Percentiles rank a stretch among this genome's conserved stretches.
Conservation (phyloP, 2,797 vertebrate species). For the Echiichthys vipera region DNA sequence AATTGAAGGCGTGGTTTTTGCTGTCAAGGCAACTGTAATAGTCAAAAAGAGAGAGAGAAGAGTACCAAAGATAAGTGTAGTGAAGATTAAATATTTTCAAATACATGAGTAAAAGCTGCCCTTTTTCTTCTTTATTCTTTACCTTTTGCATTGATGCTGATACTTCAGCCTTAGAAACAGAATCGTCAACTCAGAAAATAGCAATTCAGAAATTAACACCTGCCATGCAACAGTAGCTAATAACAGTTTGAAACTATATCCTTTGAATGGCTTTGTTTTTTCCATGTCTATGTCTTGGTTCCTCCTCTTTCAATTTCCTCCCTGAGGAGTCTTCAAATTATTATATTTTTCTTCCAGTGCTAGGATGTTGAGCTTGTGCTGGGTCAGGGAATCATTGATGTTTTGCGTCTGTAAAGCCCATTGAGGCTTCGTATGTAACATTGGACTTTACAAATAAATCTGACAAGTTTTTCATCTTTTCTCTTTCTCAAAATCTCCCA, state of each 20-base stretch:
- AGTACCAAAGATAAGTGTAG: neutral
- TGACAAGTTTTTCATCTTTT: conserved; percentile 29
- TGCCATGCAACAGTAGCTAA: neutral
- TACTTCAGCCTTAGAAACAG: neutral
- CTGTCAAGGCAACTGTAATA: neutral
- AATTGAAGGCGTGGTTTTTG: too few species aligned
- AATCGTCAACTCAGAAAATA: neutral
- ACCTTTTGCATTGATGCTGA: neutral
- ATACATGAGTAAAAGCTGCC: neutral
- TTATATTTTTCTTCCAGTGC: neutral
- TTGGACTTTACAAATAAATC: conserved; percentile 19
- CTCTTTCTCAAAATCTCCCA: conserved; percentile 10
- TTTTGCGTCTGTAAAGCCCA: neutral
- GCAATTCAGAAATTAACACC: neutral
- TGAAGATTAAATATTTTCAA: neutral
- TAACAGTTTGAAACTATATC: neutral
- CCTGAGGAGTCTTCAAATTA: neutral
- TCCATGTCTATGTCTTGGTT: neutral
- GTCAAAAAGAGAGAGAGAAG: too few species aligned
- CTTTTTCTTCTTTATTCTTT: neutral
- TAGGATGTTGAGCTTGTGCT: neutral
- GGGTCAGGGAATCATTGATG: conserved; percentile 31
- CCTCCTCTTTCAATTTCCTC: conserved; percentile 16
- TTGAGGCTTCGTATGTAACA: conserved; percentile 2
- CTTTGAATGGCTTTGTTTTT: neutral